Evolutionary conservation across 2,888 invertebrate genomes (phyloP).

Genomic region (Melanchra persicariae): DNA sequence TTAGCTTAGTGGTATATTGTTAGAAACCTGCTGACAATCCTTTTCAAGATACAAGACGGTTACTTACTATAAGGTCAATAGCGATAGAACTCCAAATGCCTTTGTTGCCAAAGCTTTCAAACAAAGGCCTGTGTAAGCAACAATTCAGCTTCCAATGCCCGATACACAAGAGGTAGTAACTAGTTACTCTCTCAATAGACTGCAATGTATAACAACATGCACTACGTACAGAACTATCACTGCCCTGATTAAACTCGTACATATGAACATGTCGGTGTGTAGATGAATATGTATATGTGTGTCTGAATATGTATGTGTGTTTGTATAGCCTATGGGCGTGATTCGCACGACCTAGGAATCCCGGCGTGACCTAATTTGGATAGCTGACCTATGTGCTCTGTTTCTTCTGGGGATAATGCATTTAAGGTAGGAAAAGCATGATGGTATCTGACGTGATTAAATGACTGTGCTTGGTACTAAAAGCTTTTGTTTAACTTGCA

Average conservation of each 20-base stretch:
- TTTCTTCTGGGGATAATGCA: constrained; percentile 18
- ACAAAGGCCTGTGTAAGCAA: constrained; percentile 34
- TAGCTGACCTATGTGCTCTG: constrained; percentile 28
- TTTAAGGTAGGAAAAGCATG: background rate
- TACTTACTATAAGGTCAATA: background rate
- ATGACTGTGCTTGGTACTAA: too few relatives aligned
- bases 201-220: constrained; percentile 18
- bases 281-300: constrained; percentile 25
- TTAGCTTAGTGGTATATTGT: background rate
- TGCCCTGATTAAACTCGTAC: constrained; percentile 44
- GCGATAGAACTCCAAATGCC: background rate
- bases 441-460: background rate
- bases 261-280: constrained; percentile 28
- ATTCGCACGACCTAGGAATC: constrained; percentile 53
- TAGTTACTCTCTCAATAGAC: constrained; percentile 42
- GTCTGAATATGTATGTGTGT: constrained; percentile 6
- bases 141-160: constrained; percentile 19
- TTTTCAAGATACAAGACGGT: background rate
- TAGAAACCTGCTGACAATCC: background rate
- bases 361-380: constrained; percentile 54
- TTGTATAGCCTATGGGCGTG: constrained; percentile 23
- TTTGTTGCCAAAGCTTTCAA: constrained; percentile 4
- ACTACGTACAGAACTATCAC: constrained; percentile 24
- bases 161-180: constrained; percentile 17
- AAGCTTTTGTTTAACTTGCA: too few relatives aligned